These are phyloP conservation scores for Rhinoderma darwinii DNA, from an alignment of 2,113 vertebrate species.

Conservation along the genomic window DNA sequence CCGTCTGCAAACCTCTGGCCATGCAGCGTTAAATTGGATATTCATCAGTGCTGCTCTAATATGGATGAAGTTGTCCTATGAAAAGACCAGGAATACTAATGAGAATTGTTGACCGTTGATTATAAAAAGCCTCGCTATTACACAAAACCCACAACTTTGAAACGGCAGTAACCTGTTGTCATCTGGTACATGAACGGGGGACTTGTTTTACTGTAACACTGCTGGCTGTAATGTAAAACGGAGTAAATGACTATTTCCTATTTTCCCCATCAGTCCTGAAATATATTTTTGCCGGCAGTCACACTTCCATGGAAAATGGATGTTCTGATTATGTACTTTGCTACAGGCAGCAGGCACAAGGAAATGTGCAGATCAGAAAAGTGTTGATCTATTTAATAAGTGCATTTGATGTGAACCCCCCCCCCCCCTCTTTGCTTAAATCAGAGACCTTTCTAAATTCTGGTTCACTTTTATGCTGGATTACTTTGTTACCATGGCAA, in stretches of 20 bases:
- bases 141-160: not conserved
- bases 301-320: slow-evolving; percentile 18
- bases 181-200: not conserved
- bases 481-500: slow-evolving; percentile 53
- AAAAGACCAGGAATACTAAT: slow-evolving; percentile 46
- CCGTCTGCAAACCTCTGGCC: slow-evolving; percentile 56
- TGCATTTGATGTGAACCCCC: slow-evolving; percentile 41
- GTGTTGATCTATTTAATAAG: slow-evolving; percentile 40
- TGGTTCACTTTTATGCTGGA: not conserved
- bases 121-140: not conserved
- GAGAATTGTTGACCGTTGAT: slow-evolving; percentile 7
- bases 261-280: not conserved
- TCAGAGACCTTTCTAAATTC: slow-evolving; percentile 45
- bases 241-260: not conserved
- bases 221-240: not conserved
- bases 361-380: not conserved
- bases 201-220: not conserved
- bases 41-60: slow-evolving; percentile 59
- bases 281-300: not conserved
- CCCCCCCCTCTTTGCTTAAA: slow-evolving; percentile 5
- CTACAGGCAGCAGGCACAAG: slow-evolving; percentile 3
- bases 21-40: slow-evolving; percentile 60
- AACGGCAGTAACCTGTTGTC: not conserved
- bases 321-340: slow-evolving; percentile 36
- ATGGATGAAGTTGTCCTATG: slow-evolving; percentile 57